phyloP scores from a whole-genome alignment of 2,888 invertebrate genomes.

The Trichacis sp. region DNA sequence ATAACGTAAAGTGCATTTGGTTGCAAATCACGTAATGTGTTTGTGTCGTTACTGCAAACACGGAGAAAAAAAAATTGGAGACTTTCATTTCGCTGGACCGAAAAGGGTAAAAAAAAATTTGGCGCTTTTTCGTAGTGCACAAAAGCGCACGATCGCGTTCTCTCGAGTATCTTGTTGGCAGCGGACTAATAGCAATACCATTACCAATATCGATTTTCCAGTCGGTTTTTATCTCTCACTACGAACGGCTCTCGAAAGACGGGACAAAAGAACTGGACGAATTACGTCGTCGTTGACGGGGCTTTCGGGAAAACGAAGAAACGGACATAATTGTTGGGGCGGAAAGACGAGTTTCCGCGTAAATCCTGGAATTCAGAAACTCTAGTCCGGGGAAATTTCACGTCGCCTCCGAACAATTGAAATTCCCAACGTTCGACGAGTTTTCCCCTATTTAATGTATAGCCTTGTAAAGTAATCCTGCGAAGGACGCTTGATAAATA shows the following conservation, averaged over 20 bases:
- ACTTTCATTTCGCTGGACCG: no score
- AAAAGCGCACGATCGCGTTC: no score
- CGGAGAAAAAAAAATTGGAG: no score
- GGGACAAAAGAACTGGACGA: constrained; percentile 17
- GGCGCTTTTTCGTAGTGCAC: no score
- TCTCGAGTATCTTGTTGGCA: background rate
- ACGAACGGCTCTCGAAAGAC: no score
- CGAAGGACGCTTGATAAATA: background rate
- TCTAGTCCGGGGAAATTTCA: background rate
- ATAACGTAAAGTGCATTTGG: no score
- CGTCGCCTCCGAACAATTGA: background rate
- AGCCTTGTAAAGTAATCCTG: background rate
- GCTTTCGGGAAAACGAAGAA: constrained; percentile 3
- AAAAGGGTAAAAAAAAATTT: no score
- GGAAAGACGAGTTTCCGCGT: background rate
- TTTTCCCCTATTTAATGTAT: background rate
- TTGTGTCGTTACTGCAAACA: no score
- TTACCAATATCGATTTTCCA: background rate
- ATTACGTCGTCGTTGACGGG: constrained; percentile 24
- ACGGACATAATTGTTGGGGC: background rate
- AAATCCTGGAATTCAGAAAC: background rate
- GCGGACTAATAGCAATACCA: background rate
- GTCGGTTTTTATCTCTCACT: background rate
- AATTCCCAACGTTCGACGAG: background rate
- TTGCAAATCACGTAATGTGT: no score